Base-by-base conservation (phyloP, 2,113 vertebrate genomes). In the Perognathus longimembris region DNA sequence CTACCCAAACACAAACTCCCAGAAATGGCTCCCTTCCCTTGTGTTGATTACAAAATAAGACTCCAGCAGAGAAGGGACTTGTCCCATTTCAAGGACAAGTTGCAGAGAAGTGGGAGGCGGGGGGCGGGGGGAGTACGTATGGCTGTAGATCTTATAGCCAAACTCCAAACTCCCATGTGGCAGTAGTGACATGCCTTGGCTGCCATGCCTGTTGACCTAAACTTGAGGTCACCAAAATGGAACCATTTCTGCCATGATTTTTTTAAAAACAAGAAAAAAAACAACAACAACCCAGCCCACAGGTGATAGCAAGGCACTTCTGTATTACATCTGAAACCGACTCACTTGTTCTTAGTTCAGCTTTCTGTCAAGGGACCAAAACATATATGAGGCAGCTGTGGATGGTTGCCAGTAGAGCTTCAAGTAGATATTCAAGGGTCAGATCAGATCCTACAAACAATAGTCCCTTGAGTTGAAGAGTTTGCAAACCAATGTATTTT, bases 401-500 rank as follows among this genome's bases (percentile, higher is more conserved):
- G 34, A 54, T 32, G 12, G 57, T 36, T 40, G 70, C 3, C 14
- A 28, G 28, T 0, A 3, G 3, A 8, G 34, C 59, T 42, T 36
- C 64, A 34, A n/a, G n/a, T n/a, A 15, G 34, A 7, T 14, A 11
- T 66, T 71, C 54, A 61, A 67, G 7, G 54, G 5, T n/a, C 10
- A 1, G 4, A 4, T n/a, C 8, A 1, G 4, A n/a, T 74, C 6
- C 0, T 26, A 61, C 50, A 61, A 59, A 77, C 42, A 76, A 10
- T 7, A 26, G 54, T 38, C 64, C 83, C 54, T 80, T 12, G 36
- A 30, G 36, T 15, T 45, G 57, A 73, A 77, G 92, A 42, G 79
- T 89, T 94, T 94, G 76, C 77, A 90, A 81, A 67, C 59, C 69
- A 67, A 50, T 12, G 67, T 54, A 12, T 63, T 94, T 57, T 54